These are phyloP conservation scores for Pteronotus mesoamericanus DNA, from an alignment of 2,797 vertebrate genomes.

Conservation along the genomic window DNA sequence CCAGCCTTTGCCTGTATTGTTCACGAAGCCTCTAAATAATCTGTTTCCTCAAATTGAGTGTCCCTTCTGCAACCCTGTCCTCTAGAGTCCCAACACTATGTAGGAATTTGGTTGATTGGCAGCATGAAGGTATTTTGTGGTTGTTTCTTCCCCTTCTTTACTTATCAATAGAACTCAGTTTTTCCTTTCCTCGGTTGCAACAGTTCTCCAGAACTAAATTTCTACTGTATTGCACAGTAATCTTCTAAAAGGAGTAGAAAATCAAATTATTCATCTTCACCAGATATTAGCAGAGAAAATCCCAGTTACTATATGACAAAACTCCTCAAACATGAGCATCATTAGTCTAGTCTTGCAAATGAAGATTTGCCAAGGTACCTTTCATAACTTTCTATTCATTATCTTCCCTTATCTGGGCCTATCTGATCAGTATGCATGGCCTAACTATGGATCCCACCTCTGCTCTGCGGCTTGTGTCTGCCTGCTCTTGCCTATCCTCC, in stretches of 20 bases:
- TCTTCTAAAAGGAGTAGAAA: background rate
- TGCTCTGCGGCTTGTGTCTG: background rate
- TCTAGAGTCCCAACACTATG: background rate
- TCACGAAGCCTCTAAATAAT: background rate
- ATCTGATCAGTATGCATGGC: background rate
- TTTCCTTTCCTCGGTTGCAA: background rate
- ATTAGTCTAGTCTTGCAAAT: background rate
- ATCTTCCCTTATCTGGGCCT: background rate
- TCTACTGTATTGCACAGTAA: background rate
- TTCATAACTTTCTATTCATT: background rate
- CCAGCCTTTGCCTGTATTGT: background rate
- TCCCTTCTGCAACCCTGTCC: background rate
- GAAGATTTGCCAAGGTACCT: background rate
- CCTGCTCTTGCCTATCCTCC: background rate
- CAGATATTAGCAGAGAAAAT: background rate
- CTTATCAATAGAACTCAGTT: background rate
- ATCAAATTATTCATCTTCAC: background rate
- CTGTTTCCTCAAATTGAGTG: background rate
- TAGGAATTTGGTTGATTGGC: background rate
- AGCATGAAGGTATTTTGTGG: background rate
- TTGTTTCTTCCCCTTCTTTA: background rate
- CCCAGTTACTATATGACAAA: background rate
- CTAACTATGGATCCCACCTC: background rate
- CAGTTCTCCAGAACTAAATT: background rate
- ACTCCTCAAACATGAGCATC: background rate